phyloP scores from a whole-genome alignment of 2,888 invertebrate genomes.

The Leucoma salicis region DNA sequence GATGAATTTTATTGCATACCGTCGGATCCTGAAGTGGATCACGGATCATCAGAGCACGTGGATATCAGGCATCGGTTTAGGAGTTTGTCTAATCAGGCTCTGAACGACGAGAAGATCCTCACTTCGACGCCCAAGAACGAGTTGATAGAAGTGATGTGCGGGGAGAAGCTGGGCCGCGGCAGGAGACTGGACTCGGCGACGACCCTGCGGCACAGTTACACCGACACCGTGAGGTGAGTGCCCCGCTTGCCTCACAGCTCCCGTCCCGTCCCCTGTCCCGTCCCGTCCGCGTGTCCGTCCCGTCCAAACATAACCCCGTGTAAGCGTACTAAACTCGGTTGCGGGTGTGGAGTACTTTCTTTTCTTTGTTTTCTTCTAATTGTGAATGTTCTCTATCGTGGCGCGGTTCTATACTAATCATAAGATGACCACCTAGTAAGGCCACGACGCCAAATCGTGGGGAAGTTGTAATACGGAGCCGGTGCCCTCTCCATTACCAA shows the following conservation, averaged over 20 bases:
- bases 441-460: too few relatives aligned
- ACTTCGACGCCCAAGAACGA: slow-evolving; percentile 58
- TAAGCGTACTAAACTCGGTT: slow-evolving; percentile 39
- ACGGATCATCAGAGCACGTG: slow-evolving; percentile 41
- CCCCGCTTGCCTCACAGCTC: slow-evolving; percentile 8
- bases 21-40: slow-evolving; percentile 54
- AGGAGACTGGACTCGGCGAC: slow-evolving; percentile 28
- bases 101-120: slow-evolving; percentile 36
- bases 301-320: slow-evolving; percentile 15
- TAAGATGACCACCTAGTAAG: too few relatives aligned
- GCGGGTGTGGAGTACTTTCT: slow-evolving; percentile 25
- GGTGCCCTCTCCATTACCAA: too few relatives aligned
- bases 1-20: slow-evolving; percentile 75
- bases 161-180: slow-evolving; percentile 12
- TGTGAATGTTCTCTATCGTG: slow-evolving; percentile 17
- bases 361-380: slow-evolving; percentile 26
- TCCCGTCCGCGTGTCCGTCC: slow-evolving; percentile 9
- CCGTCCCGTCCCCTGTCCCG: background rate
- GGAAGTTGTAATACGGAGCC: too few relatives aligned
- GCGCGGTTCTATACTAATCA: background rate
- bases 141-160: slow-evolving; percentile 15
- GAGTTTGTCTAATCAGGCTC: slow-evolving; percentile 52
- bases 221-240: slow-evolving; percentile 62
- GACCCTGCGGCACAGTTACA: slow-evolving; percentile 62
- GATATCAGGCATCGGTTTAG: slow-evolving; percentile 58